These are phyloP conservation scores for Holacanthus passer DNA, from an alignment of 2,113 vertebrate genomes.

Conservation along the genomic window DNA sequence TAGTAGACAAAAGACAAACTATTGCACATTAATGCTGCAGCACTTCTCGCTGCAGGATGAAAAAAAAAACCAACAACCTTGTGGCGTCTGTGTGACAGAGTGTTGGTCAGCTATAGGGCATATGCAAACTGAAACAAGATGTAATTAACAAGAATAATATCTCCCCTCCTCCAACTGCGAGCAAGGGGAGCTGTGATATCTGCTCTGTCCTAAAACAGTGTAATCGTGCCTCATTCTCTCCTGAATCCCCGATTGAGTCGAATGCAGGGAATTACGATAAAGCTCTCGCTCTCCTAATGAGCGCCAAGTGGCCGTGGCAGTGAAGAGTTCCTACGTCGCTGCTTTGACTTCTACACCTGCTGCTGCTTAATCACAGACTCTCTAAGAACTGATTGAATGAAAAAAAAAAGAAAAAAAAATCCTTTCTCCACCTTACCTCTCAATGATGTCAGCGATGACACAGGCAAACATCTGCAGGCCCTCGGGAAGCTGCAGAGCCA, in stretches of 20 bases:
- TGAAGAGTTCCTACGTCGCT: slow-evolving; percentile 15
- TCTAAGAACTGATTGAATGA: slow-evolving; percentile 4
- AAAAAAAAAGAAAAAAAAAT: slow-evolving; percentile 17
- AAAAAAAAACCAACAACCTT: not conserved
- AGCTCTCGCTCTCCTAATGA: slow-evolving; percentile 59
- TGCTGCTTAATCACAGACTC: not conserved
- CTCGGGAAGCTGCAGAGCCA: slow-evolving; percentile 97
- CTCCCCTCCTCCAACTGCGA: slow-evolving; percentile 62
- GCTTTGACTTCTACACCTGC: slow-evolving; percentile 26
- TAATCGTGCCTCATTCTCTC: slow-evolving; percentile 71
- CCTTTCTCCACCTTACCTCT: slow-evolving; percentile 85
- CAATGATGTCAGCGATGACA: slow-evolving; percentile 94
- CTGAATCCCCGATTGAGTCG: slow-evolving; percentile 63
- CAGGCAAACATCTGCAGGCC: slow-evolving; percentile 98
- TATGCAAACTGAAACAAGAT: slow-evolving; percentile 61
- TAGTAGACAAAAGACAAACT: slow-evolving; percentile 37
- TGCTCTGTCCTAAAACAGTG: slow-evolving; percentile 45
- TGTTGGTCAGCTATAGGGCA: slow-evolving; percentile 53
- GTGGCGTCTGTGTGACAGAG: slow-evolving; percentile 46
- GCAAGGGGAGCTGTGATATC: slow-evolving; percentile 57
- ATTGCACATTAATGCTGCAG: slow-evolving; percentile 37
- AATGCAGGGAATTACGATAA: slow-evolving; percentile 67
- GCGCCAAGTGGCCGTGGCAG: slow-evolving; percentile 25
- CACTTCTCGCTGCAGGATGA: slow-evolving; percentile 12
- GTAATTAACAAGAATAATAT: slow-evolving; percentile 82